Conservation (phyloP, 2,113 vertebrate species). For the Clarias gariepinus region DNA sequence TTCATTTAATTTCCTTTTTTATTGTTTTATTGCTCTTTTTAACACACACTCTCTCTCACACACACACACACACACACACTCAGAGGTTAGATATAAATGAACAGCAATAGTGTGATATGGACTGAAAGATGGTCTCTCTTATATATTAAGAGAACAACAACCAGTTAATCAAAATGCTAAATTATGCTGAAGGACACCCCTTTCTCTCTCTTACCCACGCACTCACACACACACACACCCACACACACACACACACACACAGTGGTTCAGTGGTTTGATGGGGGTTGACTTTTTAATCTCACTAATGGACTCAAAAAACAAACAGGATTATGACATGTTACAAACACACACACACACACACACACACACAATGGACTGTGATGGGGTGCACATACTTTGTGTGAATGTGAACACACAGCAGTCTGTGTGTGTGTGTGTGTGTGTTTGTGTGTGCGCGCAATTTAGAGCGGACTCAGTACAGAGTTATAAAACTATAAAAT, state of each 20-base stretch:
- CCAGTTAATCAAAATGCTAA: neutral
- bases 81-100: neutral
- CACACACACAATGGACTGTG: neutral
- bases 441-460: neutral
- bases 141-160: neutral
- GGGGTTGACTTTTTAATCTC: neutral
- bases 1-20: no score
- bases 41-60: no score
- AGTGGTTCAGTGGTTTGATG: neutral
- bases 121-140: no score
- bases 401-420: no score
- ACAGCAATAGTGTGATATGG: neutral
- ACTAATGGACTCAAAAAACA: slow-evolving; percentile 8
- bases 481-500: neutral
- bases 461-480: neutral
- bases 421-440: neutral
- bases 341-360: neutral
- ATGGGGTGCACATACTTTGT: no score
- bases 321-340: neutral
- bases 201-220: no score
- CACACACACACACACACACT: neutral
- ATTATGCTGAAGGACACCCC: neutral
- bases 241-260: slow-evolving; percentile 8
- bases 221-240: neutral
- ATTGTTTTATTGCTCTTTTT: no score